phyloP scores from a whole-genome alignment of 2,797 vertebrate species.

The Channa striata region DNA sequence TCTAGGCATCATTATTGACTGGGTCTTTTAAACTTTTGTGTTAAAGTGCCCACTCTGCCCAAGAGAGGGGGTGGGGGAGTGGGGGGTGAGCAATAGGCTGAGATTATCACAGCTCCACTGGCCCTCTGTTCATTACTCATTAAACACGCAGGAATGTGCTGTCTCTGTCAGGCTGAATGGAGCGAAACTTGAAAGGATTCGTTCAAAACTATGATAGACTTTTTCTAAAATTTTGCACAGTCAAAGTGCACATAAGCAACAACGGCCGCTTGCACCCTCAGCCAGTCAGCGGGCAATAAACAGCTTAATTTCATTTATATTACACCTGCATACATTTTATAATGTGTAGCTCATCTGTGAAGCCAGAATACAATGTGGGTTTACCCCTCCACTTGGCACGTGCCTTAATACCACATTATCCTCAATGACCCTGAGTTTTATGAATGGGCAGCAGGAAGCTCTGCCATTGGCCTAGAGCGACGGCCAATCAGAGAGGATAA shows the following conservation, averaged over 20 bases:
- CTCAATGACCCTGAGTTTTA: constrained; percentile 73
- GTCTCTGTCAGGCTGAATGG: neutral
- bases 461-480: constrained; percentile 63
- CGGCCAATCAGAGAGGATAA: constrained; percentile 65
- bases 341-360: neutral
- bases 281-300: no score
- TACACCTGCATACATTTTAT: no score
- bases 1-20: neutral
- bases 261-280: no score
- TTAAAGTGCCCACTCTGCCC: neutral
- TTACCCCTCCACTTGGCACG: neutral
- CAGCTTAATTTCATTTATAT: no score
- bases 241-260: no score
- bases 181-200: neutral
- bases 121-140: constrained; percentile 56
- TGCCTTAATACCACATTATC: constrained; percentile 50
- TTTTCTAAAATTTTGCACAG: neutral
- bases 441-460: constrained; percentile 72
- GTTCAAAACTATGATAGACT: neutral
- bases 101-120: constrained; percentile 21
- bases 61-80: neutral
- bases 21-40: constrained; percentile 12
- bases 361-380: neutral
- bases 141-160: constrained; percentile 61
- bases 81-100: constrained; percentile 29